A percentile compares a stretch with the other conserved stretches of the same genome.
These are phyloP conservation scores for Nymphalis urticae DNA, from an alignment of 2,888 invertebrate genomes.

Conservation along the genomic window DNA sequence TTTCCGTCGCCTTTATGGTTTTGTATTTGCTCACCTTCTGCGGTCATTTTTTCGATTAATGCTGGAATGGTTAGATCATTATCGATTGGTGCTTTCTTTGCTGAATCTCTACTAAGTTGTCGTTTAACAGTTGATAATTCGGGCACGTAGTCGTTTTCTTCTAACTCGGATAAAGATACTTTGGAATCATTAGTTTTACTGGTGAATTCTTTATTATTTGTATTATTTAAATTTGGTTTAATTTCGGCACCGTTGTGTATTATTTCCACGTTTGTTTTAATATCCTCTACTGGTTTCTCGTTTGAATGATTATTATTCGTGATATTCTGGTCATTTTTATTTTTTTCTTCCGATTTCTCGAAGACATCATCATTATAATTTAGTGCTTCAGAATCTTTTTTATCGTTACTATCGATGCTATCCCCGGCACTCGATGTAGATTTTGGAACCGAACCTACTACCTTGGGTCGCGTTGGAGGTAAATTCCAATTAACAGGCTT, in stretches of 20 bases:
- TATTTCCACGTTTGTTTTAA: slow-evolving; percentile 47
- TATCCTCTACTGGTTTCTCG: slow-evolving; percentile 40
- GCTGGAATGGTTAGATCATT: slow-evolving; percentile 71
- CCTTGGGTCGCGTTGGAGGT: slow-evolving; percentile 71
- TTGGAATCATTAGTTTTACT: slow-evolving; percentile 53
- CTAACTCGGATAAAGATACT: slow-evolving; percentile 62
- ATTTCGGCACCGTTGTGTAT: slow-evolving; percentile 58
- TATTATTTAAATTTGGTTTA: slow-evolving; percentile 39
- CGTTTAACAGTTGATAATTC: slow-evolving; percentile 62
- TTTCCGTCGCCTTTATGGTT: slow-evolving; percentile 57
- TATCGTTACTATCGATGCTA: slow-evolving; percentile 56
- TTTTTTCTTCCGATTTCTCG: slow-evolving; percentile 52
- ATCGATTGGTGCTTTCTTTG: slow-evolving; percentile 53
- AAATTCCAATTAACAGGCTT: slow-evolving; percentile 74
- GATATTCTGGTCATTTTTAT: slow-evolving; percentile 35
- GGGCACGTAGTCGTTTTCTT: slow-evolving; percentile 69
- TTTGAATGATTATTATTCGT: slow-evolving; percentile 38
- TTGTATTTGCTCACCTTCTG: slow-evolving; percentile 64
- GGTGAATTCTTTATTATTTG: slow-evolving; percentile 42
- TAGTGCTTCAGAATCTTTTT: slow-evolving; percentile 47
- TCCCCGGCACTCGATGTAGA: slow-evolving; percentile 63
- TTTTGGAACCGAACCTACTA: slow-evolving; percentile 73
- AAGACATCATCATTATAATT: slow-evolving; percentile 66
- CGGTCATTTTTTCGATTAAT: slow-evolving; percentile 69
- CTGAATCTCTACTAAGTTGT: slow-evolving; percentile 60